Percentiles rank a stretch among this genome's conserved stretches.
These are phyloP conservation scores for Artemia sinica DNA, from an alignment of 2,888 invertebrate genomes.

Conservation along the genomic window DNA sequence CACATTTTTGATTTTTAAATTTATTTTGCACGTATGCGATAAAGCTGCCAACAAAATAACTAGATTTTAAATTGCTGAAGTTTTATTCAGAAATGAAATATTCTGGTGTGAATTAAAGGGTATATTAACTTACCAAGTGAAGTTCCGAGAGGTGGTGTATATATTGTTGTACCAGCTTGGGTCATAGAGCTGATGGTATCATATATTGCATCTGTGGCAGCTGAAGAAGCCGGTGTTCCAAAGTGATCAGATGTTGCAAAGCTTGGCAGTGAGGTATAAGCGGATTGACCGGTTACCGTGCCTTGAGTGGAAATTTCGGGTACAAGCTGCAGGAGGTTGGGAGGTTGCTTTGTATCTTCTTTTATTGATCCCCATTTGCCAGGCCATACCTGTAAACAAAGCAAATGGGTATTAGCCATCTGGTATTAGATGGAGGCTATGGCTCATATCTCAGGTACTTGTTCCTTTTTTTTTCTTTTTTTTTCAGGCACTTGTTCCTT, in stretches of 20 bases:
- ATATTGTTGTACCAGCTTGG: constrained; percentile 49
- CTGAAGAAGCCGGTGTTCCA: constrained; percentile 34
- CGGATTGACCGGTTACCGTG: constrained; percentile 33
- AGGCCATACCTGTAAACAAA: constrained; percentile 49
- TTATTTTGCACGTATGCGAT: too few relatives aligned
- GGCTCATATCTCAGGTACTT: too few relatives aligned
- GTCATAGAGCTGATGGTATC: constrained; percentile 48
- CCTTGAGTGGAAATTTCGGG: constrained; percentile 55
- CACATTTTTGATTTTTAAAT: too few relatives aligned
- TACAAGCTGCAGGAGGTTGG: constrained; percentile 41
- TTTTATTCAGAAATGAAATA: too few relatives aligned
- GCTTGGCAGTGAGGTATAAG: constrained; percentile 27
- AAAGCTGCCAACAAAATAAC: too few relatives aligned
- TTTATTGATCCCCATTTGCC: constrained; percentile 59
- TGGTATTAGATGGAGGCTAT: too few relatives aligned
- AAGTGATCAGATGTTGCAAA: constrained; percentile 28
- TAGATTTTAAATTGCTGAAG: too few relatives aligned
- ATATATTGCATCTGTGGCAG: constrained; percentile 41
- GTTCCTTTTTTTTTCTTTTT: too few relatives aligned
- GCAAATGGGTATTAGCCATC: too few relatives aligned
- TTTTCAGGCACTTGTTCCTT: too few relatives aligned
- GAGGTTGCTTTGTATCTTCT: constrained; percentile 54
- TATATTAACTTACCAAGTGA: constrained; percentile 24
- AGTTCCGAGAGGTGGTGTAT: constrained; percentile 53
- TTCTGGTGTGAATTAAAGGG: too few relatives aligned